Evolutionary conservation across 1,140 invertebrate genomes (phyloP).

Genomic region (Thaumatotibia leucotreta): DNA sequence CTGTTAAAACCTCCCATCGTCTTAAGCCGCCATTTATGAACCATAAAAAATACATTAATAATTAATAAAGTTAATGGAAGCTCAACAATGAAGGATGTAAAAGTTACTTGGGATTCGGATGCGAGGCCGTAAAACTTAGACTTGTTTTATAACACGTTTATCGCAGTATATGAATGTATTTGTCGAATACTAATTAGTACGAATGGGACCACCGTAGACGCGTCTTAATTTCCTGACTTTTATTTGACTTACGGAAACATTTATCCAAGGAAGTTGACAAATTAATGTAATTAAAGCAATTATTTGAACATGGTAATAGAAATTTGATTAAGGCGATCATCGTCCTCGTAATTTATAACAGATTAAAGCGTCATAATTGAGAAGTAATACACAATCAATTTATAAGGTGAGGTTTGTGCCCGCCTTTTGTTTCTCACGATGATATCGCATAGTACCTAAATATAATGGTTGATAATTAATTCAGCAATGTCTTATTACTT

Average conservation of each 20-base stretch:
- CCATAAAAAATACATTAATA: conserved; percentile 31
- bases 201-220: conserved; percentile 33
- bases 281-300: background rate
- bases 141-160: conserved; percentile 34
- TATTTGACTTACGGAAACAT: background rate
- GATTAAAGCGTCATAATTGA: background rate
- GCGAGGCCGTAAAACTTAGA: conserved; percentile 28
- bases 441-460: background rate
- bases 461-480: background rate
- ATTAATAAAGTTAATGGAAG: conserved; percentile 35
- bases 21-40: conserved; percentile 22
- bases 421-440: background rate
- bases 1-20: conserved; percentile 6
- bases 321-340: background rate
- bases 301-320: background rate
- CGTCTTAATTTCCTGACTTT: conserved; percentile 15
- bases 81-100: conserved; percentile 27
- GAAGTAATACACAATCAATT: background rate
- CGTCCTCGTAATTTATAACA: background rate
- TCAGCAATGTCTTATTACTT: background rate
- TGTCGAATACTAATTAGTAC: conserved; percentile 34
- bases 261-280: background rate
- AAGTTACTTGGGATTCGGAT: conserved; percentile 25
- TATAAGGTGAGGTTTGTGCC: background rate
- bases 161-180: conserved; percentile 30